These are phyloP conservation scores for Micrasema longulum DNA, from an alignment of 1,140 invertebrate species.

Conservation along the genomic window DNA sequence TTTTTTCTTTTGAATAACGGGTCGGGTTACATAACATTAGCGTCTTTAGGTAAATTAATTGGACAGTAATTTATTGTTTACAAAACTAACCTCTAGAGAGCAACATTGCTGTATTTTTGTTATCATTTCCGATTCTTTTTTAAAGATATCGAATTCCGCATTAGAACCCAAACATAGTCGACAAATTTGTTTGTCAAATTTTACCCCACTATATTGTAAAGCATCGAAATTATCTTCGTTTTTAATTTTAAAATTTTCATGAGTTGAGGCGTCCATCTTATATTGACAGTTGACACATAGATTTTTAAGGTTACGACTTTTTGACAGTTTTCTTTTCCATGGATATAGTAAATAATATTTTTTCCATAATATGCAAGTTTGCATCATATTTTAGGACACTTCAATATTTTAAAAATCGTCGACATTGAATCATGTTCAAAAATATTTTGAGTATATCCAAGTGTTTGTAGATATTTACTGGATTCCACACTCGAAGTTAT, in stretches of 20 bases:
- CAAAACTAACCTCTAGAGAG: constrained; percentile 37
- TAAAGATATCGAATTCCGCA: constrained; percentile 25
- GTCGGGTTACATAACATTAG: too few relatives aligned
- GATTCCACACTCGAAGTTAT: too few relatives aligned
- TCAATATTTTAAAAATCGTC: too few relatives aligned
- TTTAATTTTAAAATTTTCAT: not conserved
- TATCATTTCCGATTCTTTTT: constrained; percentile 29
- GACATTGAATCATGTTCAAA: too few relatives aligned
- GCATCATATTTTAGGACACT: too few relatives aligned
- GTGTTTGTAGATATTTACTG: too few relatives aligned
- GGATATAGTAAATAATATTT: too few relatives aligned
- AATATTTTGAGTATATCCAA: too few relatives aligned
- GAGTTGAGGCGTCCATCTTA: constrained; percentile 17
- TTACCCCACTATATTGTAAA: not conserved
- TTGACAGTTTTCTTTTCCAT: too few relatives aligned
- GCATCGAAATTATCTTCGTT: constrained; percentile 6
- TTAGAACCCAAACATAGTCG: constrained; percentile 17
- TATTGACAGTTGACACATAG: constrained; percentile 1
- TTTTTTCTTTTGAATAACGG: too few relatives aligned
- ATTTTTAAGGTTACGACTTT: too few relatives aligned
- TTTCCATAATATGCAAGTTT: too few relatives aligned
- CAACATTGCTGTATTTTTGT: constrained; percentile 31
- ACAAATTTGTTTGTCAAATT: constrained; percentile 9
- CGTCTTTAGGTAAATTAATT: constrained; percentile 14
- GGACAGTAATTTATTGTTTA: constrained; percentile 28